Evolutionary conservation across 2,797 vertebrate species (phyloP), one percentile per base, ranked within the genome.

Genomic region (Hoplostethus mediterraneus): DNA sequence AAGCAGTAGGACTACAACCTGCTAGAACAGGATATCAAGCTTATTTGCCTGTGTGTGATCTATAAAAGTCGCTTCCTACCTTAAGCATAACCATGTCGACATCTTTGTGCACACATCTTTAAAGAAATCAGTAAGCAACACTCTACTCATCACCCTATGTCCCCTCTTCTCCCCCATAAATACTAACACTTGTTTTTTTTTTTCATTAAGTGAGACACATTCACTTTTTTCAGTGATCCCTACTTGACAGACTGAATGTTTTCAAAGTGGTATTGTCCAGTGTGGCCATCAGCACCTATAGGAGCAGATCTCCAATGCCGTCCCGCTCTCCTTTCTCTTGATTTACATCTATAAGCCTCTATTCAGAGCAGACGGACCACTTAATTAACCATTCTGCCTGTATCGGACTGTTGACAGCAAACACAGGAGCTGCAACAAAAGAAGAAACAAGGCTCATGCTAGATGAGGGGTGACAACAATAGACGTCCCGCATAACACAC

Each of bases 341-440:
- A 85, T 87, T 84, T 78, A 80, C 61, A 73, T 38, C 0, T 47
- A 68, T 68, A 79, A 57, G 45, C 65, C 60, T 73, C 80, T 67
- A 73, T 75, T 80, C 68, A 77, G 54, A 63, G 71, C 53, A 71
- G 13, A 51, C 17, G 30, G 53, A 40, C 56, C 52, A 61, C 74
- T 80, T 81, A 30, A 73, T 64, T 14, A 68, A 62, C 48, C 72
- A 80, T 80, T 79, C 61, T 14, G 65, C 77, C 68, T 66, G 62
- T 2, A 31, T 73, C 52, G 42, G 60, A 73, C 55, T 81, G 82
- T 85, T 85, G 80, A 82, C 14, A 4, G 58, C 52, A 64, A 52
- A 80, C 49, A 75, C 16, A 45, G 61, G 40, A 71, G 58, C 68
- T 58, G 62, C 69, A 79, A 83, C 80, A 86, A 82, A 61, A 55